These are phyloP conservation scores for Ascaphus truei DNA, from an alignment of 2,113 vertebrate species.

Conservation along the genomic window DNA sequence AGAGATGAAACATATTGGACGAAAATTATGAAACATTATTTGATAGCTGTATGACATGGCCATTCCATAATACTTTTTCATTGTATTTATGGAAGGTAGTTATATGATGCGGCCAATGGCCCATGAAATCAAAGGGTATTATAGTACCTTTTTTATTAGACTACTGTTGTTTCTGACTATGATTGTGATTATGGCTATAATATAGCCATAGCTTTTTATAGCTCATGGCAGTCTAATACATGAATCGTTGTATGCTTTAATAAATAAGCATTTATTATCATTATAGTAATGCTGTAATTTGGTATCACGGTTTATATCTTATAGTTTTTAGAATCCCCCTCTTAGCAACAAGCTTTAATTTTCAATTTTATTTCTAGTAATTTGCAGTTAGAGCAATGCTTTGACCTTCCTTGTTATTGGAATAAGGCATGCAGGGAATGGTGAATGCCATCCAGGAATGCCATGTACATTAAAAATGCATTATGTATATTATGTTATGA, in stretches of 20 bases:
- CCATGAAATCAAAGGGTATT: too few relatives aligned
- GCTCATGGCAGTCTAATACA: neutral
- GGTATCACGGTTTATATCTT: constrained; percentile 9
- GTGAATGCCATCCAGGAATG: constrained; percentile 3
- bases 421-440: constrained; percentile 4
- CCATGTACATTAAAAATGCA: constrained; percentile 28
- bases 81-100: too few relatives aligned
- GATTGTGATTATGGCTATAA: neutral
- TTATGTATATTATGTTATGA: constrained; percentile 30
- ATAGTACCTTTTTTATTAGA: neutral
- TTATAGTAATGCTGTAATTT: constrained; percentile 17
- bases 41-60: too few relatives aligned
- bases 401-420: constrained; percentile 31
- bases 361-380: constrained; percentile 22
- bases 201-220: neutral
- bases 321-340: constrained; percentile 3
- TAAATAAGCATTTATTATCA: constrained; percentile 6
- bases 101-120: too few relatives aligned
- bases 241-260: neutral
- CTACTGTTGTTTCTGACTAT: neutral
- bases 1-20: too few relatives aligned
- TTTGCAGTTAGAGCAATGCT: constrained; percentile 20
- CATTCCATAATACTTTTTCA: too few relatives aligned
- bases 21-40: too few relatives aligned
- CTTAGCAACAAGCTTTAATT: constrained; percentile 28